Percentiles rank a stretch among this genome's conserved stretches.
phyloP scores from a whole-genome alignment of 2,113 vertebrate genomes.

The Lagenorhynchus albirostris region DNA sequence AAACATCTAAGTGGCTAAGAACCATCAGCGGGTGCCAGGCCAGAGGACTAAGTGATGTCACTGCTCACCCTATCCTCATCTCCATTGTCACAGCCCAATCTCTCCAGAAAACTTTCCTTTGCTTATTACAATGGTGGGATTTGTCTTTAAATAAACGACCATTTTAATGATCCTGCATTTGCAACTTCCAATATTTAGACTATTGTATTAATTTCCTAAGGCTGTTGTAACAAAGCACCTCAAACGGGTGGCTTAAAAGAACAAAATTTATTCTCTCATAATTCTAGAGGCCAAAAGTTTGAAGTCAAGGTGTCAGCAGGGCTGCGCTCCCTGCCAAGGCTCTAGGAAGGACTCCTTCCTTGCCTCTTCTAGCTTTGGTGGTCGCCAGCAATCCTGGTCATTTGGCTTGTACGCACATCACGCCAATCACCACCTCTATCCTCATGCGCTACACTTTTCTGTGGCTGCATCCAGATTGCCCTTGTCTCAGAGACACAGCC shows the following conservation, averaged over 20 bases:
- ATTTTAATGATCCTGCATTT: neutral
- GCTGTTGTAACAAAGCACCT: neutral
- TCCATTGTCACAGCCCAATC: fast-evolving
- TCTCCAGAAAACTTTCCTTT: neutral
- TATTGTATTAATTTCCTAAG: neutral
- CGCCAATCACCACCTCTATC: neutral
- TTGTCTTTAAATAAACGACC: neutral
- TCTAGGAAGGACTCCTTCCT: neutral
- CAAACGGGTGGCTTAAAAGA: neutral
- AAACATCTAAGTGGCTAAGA: neutral
- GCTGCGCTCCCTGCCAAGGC: neutral
- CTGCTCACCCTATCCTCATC: neutral
- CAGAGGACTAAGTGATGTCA: neutral
- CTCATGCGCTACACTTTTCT: neutral
- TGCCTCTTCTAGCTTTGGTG: neutral
- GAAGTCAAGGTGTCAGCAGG: neutral
- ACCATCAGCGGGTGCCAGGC: fast-evolving
- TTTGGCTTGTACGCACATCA: neutral
- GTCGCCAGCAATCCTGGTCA: neutral
- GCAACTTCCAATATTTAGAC: neutral
- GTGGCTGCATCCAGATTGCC: neutral
- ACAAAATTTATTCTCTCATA: neutral
- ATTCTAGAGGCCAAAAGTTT: neutral
- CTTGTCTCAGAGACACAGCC: neutral
- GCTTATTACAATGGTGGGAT: neutral